Evolutionary conservation across 2,113 vertebrate genomes (phyloP), one percentile per base, ranked within the genome.

Genomic region (Aspidoscelis tigris): DNA sequence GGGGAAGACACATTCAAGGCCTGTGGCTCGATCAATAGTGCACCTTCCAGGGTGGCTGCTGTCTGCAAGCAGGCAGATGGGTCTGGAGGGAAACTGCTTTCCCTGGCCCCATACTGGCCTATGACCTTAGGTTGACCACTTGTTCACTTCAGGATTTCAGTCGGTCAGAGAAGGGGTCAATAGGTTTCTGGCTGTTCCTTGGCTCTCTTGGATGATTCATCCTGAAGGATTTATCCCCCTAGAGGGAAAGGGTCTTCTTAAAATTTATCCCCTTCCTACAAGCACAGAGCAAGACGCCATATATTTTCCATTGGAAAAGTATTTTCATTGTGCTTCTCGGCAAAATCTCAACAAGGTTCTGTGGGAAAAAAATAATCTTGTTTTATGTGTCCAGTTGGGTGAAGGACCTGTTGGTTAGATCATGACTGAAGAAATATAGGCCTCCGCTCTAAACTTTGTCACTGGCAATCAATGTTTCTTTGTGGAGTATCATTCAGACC

Each of bases 1-100:
- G 96, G 90, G 94, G 93, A 95, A 92, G 93, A 93, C 93, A 89
- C 94, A 93, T 93, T 92, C 61, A 66, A 87, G 91, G 82, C 84
- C 72, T 7, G 81, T 89, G 93, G 93, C 88, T 86, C 4, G 90
- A 91, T 92, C 93, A 65, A 1, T 4, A 91, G 89, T 82, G 93
- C 89, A 91, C 90, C 91, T 93, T 93, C 91, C 77, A 66, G 83
- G 83, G 58, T 74, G n/a, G 90, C 90, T 91, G 92, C 83, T 86
- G 71, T 82, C 89, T 81, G 86, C 76, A 73, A 21, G 78, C 86
- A 78, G 70, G 88, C 92, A 88, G 90, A 95, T 94, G 93, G 92
- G 88, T 83, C 72, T 26, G 75, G 76, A 87, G 82, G 72, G 44
- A 93, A 92, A 94, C 89, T 90, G 85, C 89, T 92, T 83, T 89